Evolutionary conservation across 1,140 invertebrate genomes (phyloP), one percentile per base, ranked within the genome.

Genomic region (Eupristina koningsbergeri): DNA sequence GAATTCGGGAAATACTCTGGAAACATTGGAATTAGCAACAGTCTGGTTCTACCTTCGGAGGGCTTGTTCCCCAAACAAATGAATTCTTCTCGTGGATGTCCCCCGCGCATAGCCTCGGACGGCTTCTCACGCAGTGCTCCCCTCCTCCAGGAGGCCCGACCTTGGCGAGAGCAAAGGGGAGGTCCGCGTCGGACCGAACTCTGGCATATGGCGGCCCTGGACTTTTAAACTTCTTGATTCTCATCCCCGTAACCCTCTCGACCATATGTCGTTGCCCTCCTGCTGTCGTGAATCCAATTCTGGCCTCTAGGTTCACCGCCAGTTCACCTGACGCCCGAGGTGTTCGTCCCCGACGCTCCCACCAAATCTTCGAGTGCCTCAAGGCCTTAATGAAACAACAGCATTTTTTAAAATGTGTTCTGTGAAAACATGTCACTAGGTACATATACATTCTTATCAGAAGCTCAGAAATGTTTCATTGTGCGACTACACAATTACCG

Each of bases 211-310:
- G 75, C 47, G 22, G 45, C 61, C 13, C 5, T 29, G 67, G 81
- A 69, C 81, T 83, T 83, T 83, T 78, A 83, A 79, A 50, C 78
- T 74, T 50, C 61, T 84, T 41, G 0, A 29, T 45, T 19, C 41
- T 80, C 45, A 50, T 53, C 63, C 17, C 3, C 45, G 29, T 31
- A 0, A 13, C 45, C 73, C 29, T 13, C 13, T 36, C 31, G 31
- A 36, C 83, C 83, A 84, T 84, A 84, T 84, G 83, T 80, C 63
- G 77, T 39, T 75, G 71, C 69, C 73, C 83, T 84, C 83, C 77
- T 84, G 76, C 77, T 75, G 83, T 80, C 63, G 58, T 53, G 45
- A 50, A 50, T 73, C 71, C 41, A 75, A 63, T 81, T 64, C 80
- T 69, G 0, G 15, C 29, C 29, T 29, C 63, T 31, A 17, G 17